phyloP scores from a whole-genome alignment of 2,888 invertebrate genomes.

The Chirona hameri region DNA sequence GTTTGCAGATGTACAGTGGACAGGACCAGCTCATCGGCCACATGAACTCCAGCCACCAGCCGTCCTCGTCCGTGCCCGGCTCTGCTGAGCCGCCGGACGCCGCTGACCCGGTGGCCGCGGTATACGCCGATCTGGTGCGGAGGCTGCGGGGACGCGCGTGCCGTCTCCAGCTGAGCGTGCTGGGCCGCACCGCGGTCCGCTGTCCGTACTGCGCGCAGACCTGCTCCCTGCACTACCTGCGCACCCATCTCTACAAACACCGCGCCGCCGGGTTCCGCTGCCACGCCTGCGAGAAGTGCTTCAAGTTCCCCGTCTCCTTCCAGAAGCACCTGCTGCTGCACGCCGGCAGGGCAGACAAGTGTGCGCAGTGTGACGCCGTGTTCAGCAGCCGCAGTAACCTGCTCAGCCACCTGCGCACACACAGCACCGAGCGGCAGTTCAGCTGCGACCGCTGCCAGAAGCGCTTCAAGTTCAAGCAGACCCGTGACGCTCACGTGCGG shows the following conservation, averaged over 20 bases:
- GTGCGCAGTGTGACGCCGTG: conserved; percentile 53
- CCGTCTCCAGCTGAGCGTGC: conserved; percentile 41
- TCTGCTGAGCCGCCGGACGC: background rate
- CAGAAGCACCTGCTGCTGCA: conserved; percentile 57
- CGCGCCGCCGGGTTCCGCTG: conserved; percentile 54
- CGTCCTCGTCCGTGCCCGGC: background rate
- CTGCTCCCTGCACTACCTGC: conserved; percentile 10
- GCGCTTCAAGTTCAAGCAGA: conserved; percentile 55
- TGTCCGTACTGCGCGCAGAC: conserved; percentile 22
- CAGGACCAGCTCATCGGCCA: conserved; percentile 2
- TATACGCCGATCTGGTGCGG: conserved; percentile 8
- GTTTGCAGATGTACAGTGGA: background rate
- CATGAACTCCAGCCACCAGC: conserved; percentile 1
- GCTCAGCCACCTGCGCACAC: conserved; percentile 54
- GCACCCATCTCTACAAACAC: conserved; percentile 46
- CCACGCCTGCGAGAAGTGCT: conserved; percentile 53
- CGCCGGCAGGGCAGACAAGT: conserved; percentile 53
- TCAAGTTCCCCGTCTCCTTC: conserved; percentile 51
- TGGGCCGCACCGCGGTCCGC: conserved; percentile 45
- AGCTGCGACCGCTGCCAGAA: conserved; percentile 58
- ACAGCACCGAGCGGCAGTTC: conserved; percentile 53
- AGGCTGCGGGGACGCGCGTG: background rate
- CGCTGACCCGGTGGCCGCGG: background rate
- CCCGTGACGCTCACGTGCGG: conserved; percentile 54
- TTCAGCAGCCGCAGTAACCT: conserved; percentile 60